phyloP scores from a whole-genome alignment of 2,797 vertebrate genomes.

The Leptatherina wallacei region DNA sequence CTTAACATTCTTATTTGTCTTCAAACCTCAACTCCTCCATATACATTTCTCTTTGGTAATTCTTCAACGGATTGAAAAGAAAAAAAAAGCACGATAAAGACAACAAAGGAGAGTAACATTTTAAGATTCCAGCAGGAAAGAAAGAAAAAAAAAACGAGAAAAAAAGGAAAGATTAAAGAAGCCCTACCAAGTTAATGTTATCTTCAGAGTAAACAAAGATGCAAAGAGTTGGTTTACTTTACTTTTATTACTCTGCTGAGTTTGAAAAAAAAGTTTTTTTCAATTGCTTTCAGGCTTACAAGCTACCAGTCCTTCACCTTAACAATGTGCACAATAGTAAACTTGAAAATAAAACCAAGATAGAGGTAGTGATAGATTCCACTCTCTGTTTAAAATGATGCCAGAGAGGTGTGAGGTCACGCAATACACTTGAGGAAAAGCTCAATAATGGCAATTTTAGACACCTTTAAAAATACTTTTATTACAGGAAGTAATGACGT shows the following conservation, averaged over 20 bases:
- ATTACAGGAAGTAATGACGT: slow-evolving; percentile 40
- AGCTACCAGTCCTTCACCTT: slow-evolving; percentile 45
- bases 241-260: slow-evolving; percentile 39
- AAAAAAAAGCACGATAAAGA: slow-evolving; percentile 31
- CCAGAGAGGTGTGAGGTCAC: slow-evolving; percentile 29
- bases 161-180: slow-evolving; percentile 58
- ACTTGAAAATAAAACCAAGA: slow-evolving; percentile 9
- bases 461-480: slow-evolving; percentile 58
- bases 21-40: slow-evolving; percentile 45
- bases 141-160: slow-evolving; percentile 35
- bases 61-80: slow-evolving; percentile 12
- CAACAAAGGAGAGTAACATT: slow-evolving; percentile 31
- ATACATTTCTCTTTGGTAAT: slow-evolving; percentile 65
- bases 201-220: slow-evolving; percentile 66
- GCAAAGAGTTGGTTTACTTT: slow-evolving; percentile 33
- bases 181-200: slow-evolving; percentile 38
- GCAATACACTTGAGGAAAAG: slow-evolving; percentile 15
- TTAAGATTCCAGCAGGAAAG: slow-evolving; percentile 46
- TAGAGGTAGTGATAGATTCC: slow-evolving; percentile 1
- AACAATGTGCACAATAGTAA: slow-evolving; percentile 17
- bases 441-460: slow-evolving; percentile 51
- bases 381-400: slow-evolving; percentile 18
- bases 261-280: slow-evolving; percentile 41
- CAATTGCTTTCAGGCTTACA: slow-evolving; percentile 37
- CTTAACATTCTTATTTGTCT: slow-evolving; percentile 41